A percentile compares a stretch with the other conserved stretches of the same genome.
Conservation (phyloP, 2,797 vertebrate genomes). For the Sebastes hubbsi region DNA sequence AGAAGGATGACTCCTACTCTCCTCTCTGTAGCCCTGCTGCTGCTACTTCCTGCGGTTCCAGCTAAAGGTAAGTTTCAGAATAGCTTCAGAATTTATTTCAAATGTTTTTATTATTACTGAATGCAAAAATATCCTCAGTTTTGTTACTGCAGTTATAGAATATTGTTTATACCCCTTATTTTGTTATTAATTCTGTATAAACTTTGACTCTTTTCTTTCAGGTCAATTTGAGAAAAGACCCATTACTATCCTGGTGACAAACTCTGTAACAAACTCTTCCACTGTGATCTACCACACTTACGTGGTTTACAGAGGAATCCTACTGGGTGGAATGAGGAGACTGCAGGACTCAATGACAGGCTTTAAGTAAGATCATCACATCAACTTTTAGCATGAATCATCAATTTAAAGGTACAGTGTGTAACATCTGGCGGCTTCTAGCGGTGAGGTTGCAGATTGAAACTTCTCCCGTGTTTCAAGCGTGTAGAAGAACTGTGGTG, state of each 20-base stretch:
- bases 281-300: conserved; percentile 6
- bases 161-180: neutral
- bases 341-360: neutral
- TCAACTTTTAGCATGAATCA: neutral
- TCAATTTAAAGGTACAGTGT: neutral
- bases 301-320: conserved; percentile 15
- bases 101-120: neutral
- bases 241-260: conserved; percentile 18
- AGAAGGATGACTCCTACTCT: neutral
- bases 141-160: neutral
- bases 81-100: neutral
- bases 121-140: neutral
- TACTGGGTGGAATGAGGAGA: conserved; percentile 51
- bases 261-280: neutral
- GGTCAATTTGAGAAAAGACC: neutral
- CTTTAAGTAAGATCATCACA: conserved; percentile 34
- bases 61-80: neutral
- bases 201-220: neutral
- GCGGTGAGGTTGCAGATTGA: no score
- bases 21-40: neutral
- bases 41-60: neutral
- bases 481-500: no score
- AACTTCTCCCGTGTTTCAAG: no score
- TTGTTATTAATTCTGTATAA: neutral
- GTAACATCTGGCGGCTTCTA: no score